These are phyloP conservation scores for Nasonia oneida DNA, from an alignment of 2,888 invertebrate genomes.

Conservation along the genomic window DNA sequence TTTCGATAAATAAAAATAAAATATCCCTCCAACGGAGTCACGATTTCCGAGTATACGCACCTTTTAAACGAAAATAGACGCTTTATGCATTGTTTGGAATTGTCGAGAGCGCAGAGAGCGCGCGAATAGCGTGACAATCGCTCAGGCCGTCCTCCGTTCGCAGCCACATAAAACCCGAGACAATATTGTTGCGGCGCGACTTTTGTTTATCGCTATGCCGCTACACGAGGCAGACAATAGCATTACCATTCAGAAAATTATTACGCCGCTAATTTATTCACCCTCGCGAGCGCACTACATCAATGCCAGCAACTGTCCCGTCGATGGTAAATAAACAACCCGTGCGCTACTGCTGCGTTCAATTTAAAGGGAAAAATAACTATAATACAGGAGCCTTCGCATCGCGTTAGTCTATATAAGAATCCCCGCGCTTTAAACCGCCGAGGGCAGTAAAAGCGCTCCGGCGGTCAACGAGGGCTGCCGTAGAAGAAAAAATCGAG, in stretches of 20 bases:
- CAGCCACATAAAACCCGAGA: neutral
- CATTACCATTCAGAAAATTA: neutral
- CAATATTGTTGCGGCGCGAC: neutral
- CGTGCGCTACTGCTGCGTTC: no score
- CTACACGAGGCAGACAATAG: neutral
- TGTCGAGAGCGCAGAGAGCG: neutral
- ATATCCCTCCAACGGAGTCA: no score
- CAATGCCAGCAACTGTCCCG: neutral
- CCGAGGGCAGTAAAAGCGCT: conserved; percentile 2
- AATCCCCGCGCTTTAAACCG: neutral
- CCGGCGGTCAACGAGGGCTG: no score
- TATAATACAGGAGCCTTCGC: no score
- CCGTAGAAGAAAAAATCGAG: neutral
- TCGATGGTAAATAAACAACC: no score
- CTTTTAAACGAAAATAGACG: no score
- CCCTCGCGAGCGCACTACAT: neutral
- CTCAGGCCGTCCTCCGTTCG: neutral
- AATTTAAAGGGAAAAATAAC: no score
- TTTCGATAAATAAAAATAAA: neutral
- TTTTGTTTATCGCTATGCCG: neutral
- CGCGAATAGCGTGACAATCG: neutral
- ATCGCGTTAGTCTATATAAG: no score
- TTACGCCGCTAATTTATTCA: neutral
- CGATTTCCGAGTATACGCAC: no score
- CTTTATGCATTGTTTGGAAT: no score